These are phyloP conservation scores for Tanytarsus gracilentus DNA, from an alignment of 2,888 invertebrate genomes.

Conservation along the genomic window DNA sequence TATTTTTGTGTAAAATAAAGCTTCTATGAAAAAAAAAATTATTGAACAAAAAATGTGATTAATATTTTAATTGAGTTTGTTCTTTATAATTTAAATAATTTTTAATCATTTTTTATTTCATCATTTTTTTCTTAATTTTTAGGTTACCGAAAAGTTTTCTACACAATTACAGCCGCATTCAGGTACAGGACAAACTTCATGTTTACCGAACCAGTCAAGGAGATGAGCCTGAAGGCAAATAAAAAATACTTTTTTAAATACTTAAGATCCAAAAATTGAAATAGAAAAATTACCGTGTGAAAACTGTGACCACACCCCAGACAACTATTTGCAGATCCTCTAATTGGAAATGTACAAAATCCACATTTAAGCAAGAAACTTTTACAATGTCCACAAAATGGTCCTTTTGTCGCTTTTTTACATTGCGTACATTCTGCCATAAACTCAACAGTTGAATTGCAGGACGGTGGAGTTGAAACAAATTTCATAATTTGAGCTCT, in stretches of 20 bases:
- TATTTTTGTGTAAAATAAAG: no score
- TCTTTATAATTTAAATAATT: background rate
- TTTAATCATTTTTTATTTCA: background rate
- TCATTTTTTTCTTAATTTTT: background rate
- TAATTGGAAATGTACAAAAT: constrained; percentile 76
- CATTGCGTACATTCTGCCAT: constrained; percentile 65
- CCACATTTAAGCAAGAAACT: constrained; percentile 68
- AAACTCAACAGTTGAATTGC: constrained; percentile 60
- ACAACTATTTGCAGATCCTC: constrained; percentile 78
- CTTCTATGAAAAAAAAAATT: no score
- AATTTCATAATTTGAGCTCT: constrained; percentile 68
- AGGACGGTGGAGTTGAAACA: constrained; percentile 44
- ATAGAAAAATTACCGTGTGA: constrained; percentile 69
- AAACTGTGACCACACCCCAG: constrained; percentile 89
- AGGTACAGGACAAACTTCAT: constrained; percentile 61
- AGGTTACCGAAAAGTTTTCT: background rate
- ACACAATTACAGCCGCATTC: background rate
- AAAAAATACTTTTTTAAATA: constrained; percentile 32
- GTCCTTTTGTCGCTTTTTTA: constrained; percentile 54
- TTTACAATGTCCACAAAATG: constrained; percentile 65
- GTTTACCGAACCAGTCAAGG: constrained; percentile 41
- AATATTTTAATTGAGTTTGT: no score
- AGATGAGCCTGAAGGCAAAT: constrained; percentile 9
- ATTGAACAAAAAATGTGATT: no score
- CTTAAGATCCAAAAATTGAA: constrained; percentile 59